Evolutionary conservation across 2,888 invertebrate genomes (phyloP).

Genomic region (Dryomyza anilis): DNA sequence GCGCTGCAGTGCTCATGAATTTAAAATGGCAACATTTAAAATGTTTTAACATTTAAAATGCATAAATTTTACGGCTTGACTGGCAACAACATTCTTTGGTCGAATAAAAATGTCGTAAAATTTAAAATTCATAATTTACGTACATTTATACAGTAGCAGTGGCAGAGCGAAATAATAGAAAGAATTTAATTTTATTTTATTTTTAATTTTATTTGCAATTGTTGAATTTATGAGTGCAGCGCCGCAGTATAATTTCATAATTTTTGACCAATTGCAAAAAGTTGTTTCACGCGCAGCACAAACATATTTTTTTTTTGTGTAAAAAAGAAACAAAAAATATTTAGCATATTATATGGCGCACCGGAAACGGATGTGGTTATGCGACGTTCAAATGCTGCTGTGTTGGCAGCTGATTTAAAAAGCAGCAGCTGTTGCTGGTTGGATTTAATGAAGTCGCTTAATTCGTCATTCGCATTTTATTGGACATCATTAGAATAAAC

Average conservation of each 20-base stretch:
- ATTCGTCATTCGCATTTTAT: no score
- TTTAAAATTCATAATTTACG: conserved; percentile 39
- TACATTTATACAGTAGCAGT: conserved; percentile 9
- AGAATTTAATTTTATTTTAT: conserved; percentile 8
- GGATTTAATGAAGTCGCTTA: no score
- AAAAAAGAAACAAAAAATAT: no score
- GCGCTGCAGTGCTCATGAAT: background rate
- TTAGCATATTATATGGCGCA: no score
- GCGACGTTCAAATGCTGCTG: no score
- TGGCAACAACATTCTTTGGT: background rate
- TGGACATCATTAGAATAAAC: no score
- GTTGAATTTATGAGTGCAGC: background rate
- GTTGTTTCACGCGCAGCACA: background rate
- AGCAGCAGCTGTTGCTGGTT: no score
- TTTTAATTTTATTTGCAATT: background rate
- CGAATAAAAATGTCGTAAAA: conserved; percentile 38
- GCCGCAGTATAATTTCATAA: background rate
- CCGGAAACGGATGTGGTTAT: no score
- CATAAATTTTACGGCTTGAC: conserved; percentile 1
- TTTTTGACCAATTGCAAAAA: background rate
- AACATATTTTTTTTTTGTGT: no score
- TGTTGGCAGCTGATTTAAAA: no score
- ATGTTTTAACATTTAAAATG: background rate
- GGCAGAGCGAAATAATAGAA: conserved; percentile 1
- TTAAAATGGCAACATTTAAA: background rate